Evolutionary conservation across 2,888 invertebrate genomes (phyloP).

Genomic region (Zaprionus obscuricornis): DNA sequence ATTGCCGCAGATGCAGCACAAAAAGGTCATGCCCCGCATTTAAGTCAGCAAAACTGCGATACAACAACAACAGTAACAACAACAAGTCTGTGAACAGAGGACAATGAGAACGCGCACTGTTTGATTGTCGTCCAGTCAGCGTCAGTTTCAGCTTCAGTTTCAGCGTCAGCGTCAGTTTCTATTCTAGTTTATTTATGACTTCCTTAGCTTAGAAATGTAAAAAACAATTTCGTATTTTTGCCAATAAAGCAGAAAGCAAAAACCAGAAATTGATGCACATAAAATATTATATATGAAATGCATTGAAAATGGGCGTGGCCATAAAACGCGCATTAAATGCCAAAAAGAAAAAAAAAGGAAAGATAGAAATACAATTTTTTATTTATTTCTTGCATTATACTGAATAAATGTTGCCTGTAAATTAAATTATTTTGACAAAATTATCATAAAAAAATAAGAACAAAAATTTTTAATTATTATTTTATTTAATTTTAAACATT

Average conservation of each 20-base stretch:
- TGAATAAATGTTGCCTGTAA: neutral
- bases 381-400: too few relatives aligned
- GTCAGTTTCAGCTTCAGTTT: too few relatives aligned
- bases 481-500: too few relatives aligned
- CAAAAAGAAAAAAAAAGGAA: too few relatives aligned
- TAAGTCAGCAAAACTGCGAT: slow-evolving; percentile 38
- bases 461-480: too few relatives aligned
- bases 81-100: slow-evolving; percentile 11
- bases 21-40: slow-evolving; percentile 50
- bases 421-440: too few relatives aligned
- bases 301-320: slow-evolving; percentile 34
- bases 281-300: slow-evolving; percentile 64
- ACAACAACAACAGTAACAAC: slow-evolving; percentile 24
- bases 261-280: slow-evolving; percentile 72
- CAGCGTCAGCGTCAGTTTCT: too few relatives aligned
- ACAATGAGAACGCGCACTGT: slow-evolving; percentile 50
- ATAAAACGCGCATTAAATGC: slow-evolving; percentile 53
- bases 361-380: too few relatives aligned
- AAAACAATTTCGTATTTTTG: slow-evolving; percentile 66
- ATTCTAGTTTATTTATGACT: slow-evolving; percentile 73
- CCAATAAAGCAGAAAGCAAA: slow-evolving; percentile 68
- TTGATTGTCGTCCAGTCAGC: slow-evolving; percentile 72
- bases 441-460: too few relatives aligned
- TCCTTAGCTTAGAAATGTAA: slow-evolving; percentile 66
- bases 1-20: slow-evolving; percentile 67